phyloP scores from a whole-genome alignment of 2,888 invertebrate species.

The Caenorhabditis macrosperma region DNA sequence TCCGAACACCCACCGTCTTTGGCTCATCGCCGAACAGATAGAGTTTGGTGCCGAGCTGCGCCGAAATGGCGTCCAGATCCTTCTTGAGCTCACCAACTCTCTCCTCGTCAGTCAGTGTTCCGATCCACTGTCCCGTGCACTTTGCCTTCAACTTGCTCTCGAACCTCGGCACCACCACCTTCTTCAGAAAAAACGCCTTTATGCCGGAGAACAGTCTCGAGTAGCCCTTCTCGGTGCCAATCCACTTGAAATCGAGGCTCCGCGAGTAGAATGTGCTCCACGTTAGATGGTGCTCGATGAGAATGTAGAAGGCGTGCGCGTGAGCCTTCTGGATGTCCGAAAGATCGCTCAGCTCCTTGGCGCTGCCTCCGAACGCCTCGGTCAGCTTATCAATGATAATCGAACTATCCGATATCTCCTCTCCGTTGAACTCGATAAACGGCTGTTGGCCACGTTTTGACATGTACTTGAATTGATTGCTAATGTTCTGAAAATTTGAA shows the following conservation, averaged over 20 bases:
- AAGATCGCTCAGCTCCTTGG: conserved; percentile 42
- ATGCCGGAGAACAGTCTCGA: conserved; percentile 63
- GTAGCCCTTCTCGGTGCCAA: conserved; percentile 69
- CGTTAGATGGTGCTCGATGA: conserved; percentile 72
- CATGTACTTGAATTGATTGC: conserved; percentile 72
- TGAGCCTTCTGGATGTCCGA: conserved; percentile 60
- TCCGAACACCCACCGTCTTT: conserved; percentile 58
- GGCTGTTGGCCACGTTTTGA: conserved; percentile 84
- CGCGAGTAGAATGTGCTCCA: conserved; percentile 69
- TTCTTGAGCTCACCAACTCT: conserved; percentile 79
- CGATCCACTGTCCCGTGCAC: conserved; percentile 80
- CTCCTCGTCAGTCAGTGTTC: conserved; percentile 80
- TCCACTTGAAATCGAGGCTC: conserved; percentile 58
- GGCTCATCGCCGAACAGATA: conserved; percentile 66
- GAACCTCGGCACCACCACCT: conserved; percentile 39
- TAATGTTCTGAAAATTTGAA: conserved; percentile 70
- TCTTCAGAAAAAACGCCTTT: conserved; percentile 66
- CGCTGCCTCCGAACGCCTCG: conserved; percentile 20
- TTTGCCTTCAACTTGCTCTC: conserved; percentile 31
- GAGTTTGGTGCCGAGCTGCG: conserved; percentile 78
- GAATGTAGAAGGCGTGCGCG: conserved; percentile 63
- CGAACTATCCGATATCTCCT: conserved; percentile 93
- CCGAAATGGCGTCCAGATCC: conserved; percentile 80
- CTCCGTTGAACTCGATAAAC: conserved; percentile 94
- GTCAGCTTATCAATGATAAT: conserved; percentile 85